Evolutionary conservation across 2,797 vertebrate genomes (phyloP).

Genomic region (Sciurus carolinensis): DNA sequence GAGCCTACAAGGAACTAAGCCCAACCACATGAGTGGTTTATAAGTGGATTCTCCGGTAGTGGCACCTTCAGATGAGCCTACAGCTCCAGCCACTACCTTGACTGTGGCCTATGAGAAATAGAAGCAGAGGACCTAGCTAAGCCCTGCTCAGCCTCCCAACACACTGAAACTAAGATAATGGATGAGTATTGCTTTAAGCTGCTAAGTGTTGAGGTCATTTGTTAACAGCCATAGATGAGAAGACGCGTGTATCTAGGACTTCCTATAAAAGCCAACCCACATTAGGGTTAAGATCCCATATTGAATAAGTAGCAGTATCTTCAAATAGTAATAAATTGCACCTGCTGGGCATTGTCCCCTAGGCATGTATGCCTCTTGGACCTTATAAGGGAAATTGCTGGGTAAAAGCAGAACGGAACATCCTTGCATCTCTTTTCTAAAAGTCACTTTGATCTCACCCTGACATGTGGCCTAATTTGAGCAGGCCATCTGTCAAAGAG

Average conservation of each 20-base stretch:
- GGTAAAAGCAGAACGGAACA: slow-evolving; percentile 13
- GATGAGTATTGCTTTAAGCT: neutral
- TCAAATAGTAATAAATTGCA: neutral
- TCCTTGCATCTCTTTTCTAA: slow-evolving; percentile 21
- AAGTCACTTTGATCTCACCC: neutral
- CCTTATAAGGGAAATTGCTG: neutral
- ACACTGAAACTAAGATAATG: neutral
- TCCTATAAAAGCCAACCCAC: neutral
- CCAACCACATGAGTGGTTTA: neutral
- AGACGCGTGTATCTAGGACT: neutral
- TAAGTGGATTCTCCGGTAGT: neutral
- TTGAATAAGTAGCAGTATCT: neutral
- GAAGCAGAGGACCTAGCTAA: neutral
- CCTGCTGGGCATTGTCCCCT: neutral
- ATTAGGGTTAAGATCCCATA: neutral
- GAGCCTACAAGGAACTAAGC: neutral
- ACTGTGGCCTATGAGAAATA: neutral
- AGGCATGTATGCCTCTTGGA: neutral
- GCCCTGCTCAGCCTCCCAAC: neutral
- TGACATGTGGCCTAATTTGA: slow-evolving; percentile 1
- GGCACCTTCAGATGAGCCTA: neutral
- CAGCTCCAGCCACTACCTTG: neutral
- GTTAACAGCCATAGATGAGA: neutral
- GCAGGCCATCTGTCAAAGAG: neutral
- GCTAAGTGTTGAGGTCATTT: neutral